Evolutionary conservation across 2,888 invertebrate genomes (phyloP), one percentile per base, ranked within the genome.

Genomic region (Callimorpha dominula): DNA sequence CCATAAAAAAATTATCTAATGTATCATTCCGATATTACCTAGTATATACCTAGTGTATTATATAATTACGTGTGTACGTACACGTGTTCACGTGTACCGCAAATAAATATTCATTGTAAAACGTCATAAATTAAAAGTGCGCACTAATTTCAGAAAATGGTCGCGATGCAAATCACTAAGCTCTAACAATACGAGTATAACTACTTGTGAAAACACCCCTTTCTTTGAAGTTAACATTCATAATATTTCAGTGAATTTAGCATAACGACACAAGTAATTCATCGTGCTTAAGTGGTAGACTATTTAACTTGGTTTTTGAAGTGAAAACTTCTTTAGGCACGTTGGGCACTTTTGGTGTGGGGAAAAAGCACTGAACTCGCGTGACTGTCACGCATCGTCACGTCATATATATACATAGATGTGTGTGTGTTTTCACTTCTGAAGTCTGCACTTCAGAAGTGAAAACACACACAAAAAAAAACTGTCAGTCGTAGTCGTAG

Each of bases 221-320:
- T 70, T 17, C 70, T 65, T 70, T 65, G 70, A 65, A 70, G 17
- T 65, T 15, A 17, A 3, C 54, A 54, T 40, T n/a, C 71, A 65
- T 49, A 71, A 65, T 60, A 65, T 71, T 65, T 31, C 31, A 50
- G 49, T 50, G 17, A 65, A 31, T 60, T 60, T 14, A 60, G 15
- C 9, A n/a, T 31, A 49, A 49, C 9, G 49, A 40, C 15, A 15
- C 31, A 31, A 31, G 6, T 14, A 65, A 31, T 15, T 65, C 15
- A 31, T 6, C 15, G 15, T 5, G 31, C 65, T 65, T 65, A 65
- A 65, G 31, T 20, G 49, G 49, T 4, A 65, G 65, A 8, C 0
- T 31, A 60, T 14, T 31, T 60, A 31, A 20, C 20, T 54, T 54
- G 9, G 9, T 54, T 54, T 54, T 46, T 31, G 31, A 31, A 46